Evolutionary conservation across 2,888 invertebrate species (phyloP), one percentile per base, ranked within the genome.

Genomic region (Coremacera marginata): DNA sequence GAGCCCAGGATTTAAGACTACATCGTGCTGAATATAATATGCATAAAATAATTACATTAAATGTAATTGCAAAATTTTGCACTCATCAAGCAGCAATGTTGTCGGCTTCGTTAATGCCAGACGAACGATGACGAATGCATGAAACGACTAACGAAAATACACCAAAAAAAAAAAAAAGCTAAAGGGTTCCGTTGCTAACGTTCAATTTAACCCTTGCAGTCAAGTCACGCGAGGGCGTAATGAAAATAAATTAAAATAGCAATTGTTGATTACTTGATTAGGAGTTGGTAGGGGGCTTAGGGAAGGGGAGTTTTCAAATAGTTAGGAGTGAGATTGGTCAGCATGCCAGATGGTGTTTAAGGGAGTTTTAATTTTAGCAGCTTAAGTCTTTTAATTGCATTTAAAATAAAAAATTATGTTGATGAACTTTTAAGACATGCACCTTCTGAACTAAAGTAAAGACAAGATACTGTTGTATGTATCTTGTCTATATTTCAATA

Each of bases 31-130:
- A 81, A 83, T 44, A 44, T 87, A 87, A 87, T 87, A 86, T 86
- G 86, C 86, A 87, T 87, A 87, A 87, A 85, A 86, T 86, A 87
- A 87, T 87, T 87, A 87, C 85, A 84, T 86, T 85, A 84, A 87
- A 87, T 86, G 84, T 87, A 87, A 87, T 87, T 87, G 87, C 85
- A 81, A 84, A 78, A 79, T 81, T 81, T 77, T 76, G 74, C 74
- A 74, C 67, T 74, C 74, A 74, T 74, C 74, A 74, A 67, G 65
- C 62, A 67, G 65, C 62, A 34, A 37, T 7, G 51, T 49, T 51
- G 27, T n/a, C 51, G 34, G 34, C 27, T 7, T 19, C 67, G 65
- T n/a, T 27, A 51, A 14, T 27, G 65, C 27, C 37, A 71, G 7
- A 52, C 16, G 8, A 57, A 34, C 31, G 37, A 22, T 5, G 71